phyloP scores from a whole-genome alignment of 2,888 invertebrate genomes.

The Synanthedon formicaeformis region DNA sequence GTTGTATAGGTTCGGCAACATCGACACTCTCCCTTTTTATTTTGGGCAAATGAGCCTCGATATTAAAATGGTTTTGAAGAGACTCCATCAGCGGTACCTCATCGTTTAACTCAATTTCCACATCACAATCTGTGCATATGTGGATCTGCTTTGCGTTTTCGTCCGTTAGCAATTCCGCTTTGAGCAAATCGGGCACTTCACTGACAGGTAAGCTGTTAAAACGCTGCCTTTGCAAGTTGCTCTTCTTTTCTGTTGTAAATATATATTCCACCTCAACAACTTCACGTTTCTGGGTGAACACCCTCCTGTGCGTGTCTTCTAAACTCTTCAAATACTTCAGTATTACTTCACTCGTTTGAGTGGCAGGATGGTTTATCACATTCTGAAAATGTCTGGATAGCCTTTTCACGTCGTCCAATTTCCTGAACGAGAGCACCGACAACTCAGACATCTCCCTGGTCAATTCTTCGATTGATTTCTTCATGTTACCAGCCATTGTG shows the following conservation, averaged over 20 bases:
- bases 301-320: conserved; percentile 40
- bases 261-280: conserved; percentile 58
- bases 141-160: conserved; percentile 55
- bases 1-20: conserved; percentile 48
- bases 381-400: conserved; percentile 46
- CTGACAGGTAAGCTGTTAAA: conserved; percentile 60
- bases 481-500: conserved; percentile 7
- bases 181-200: conserved; percentile 56
- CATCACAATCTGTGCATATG: conserved; percentile 56
- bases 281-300: conserved; percentile 46
- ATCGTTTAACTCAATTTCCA: conserved; percentile 55
- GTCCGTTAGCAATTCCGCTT: conserved; percentile 39
- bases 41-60: conserved; percentile 43
- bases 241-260: conserved; percentile 60
- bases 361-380: conserved; percentile 41
- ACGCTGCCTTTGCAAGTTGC: conserved; percentile 50
- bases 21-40: conserved; percentile 56
- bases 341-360: conserved; percentile 33
- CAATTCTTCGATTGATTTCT: conserved; percentile 22
- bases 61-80: conserved; percentile 50
- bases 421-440: conserved; percentile 50
- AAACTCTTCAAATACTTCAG: conserved; percentile 37
- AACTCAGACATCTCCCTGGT: conserved; percentile 34
- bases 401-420: conserved; percentile 48
- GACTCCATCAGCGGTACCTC: conserved; percentile 61